Evolutionary conservation across 2,888 invertebrate species (phyloP), one percentile per base, ranked within the genome.

Genomic region (Geotrupes spiniger): DNA sequence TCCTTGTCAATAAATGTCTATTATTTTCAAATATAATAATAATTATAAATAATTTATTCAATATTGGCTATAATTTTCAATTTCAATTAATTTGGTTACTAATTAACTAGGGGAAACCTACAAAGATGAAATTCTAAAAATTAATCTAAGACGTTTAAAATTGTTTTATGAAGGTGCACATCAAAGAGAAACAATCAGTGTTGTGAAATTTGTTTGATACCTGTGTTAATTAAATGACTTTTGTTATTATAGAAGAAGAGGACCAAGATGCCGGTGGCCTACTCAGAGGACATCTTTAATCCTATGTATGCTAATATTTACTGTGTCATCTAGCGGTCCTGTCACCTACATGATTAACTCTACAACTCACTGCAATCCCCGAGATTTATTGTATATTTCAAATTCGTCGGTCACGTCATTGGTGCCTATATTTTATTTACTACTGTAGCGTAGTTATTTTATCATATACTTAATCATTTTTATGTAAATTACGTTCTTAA

Each of bases 281-380:
- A 38, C 74, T 93, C 21, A 76, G 92, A 49, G 93, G 92, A 93
- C 72, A 92, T 93, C 60, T 93, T 93, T 77, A 93, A 93, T 72
- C 92, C 92, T 0, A 91, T 89, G 84, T 93, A 93, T 68, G 92
- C 92, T 14, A 74, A n/a, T 93, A 53, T 93, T 93, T 74, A 86
- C 85, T 46, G 89, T 88, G n/a, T 90, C 91, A 14, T 92, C 92
- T 38, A 92, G 92, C 9, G 92, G 93, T 74, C 78, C 91, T 49
- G 92, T 92, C 14, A 93, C 92, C 2, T 93, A 93, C 71, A 92
- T 91, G 85, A 92, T 92, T 59, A 92, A 92, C 72, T 85, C 89
- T 29, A 85, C 89, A 3, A 92, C 91, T 51, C 89, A 92, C 70
- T 90, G 89, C 68, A 93, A 93, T 77, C 87, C 89, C 2, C 92